Conservation (phyloP, 2,113 vertebrate species). For the Crotalus viridis region DNA sequence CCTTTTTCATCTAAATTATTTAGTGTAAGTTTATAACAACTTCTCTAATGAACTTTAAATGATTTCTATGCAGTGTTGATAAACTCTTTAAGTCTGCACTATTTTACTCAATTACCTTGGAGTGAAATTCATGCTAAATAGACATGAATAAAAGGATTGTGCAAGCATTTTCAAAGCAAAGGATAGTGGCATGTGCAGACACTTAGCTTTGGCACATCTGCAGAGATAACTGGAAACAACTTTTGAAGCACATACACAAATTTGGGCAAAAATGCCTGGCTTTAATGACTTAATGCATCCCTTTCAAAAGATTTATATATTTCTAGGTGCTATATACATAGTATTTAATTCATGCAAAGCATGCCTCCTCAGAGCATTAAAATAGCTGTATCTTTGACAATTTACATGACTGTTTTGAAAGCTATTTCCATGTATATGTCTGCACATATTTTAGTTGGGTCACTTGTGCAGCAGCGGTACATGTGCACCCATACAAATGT, state of each 20-base stretch:
- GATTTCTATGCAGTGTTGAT: background rate
- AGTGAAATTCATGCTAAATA: background rate
- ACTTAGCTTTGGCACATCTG: background rate
- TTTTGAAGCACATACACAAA: background rate
- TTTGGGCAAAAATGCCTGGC: background rate
- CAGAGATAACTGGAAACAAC: background rate
- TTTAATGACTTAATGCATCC: background rate
- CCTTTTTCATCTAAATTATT: background rate
- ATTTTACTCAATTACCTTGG: background rate
- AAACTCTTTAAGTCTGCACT: background rate
- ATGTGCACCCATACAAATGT: background rate
- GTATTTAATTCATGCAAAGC: background rate
- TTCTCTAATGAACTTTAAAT: background rate
- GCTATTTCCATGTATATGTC: background rate
- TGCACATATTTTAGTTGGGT: background rate
- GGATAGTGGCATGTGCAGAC: background rate
- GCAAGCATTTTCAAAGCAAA: background rate
- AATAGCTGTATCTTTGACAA: background rate
- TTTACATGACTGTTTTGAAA: background rate
- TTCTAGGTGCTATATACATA: background rate
- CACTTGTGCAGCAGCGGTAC: background rate
- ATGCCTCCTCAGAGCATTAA: background rate
- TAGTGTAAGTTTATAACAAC: background rate
- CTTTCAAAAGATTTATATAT: background rate
- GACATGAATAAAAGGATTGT: background rate